Conservation (phyloP, 2,113 vertebrate genomes). For the Oreocharis arfaki region DNA sequence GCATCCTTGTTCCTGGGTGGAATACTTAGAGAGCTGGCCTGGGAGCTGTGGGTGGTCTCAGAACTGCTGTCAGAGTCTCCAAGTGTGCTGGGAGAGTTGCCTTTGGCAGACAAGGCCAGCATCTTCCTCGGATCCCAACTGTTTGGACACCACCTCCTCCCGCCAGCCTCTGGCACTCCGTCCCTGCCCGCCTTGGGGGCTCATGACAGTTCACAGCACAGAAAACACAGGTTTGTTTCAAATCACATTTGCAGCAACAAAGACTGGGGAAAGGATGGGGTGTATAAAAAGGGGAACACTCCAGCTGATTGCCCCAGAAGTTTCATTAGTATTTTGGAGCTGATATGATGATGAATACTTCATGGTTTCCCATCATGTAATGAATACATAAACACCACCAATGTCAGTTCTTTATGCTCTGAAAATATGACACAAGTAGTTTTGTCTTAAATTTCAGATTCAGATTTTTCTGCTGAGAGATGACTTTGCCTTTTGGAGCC, state of each 20-base stretch:
- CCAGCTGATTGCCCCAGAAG: background rate
- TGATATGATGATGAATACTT: background rate
- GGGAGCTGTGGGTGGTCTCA: background rate
- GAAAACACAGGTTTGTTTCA: background rate
- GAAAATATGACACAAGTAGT: background rate
- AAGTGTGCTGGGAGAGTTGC: background rate
- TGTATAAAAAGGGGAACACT: accelerated
- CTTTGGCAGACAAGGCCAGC: background rate
- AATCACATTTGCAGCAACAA: background rate
- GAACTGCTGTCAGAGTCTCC: background rate
- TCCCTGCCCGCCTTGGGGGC: background rate
- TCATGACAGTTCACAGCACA: background rate
- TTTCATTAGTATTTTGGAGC: background rate
- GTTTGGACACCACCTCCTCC: background rate
- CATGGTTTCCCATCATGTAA: background rate
- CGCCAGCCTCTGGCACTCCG: background rate
- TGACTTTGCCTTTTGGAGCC: background rate
- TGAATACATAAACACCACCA: background rate
- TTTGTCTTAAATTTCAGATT: background rate
- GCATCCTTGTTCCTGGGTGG: background rate
- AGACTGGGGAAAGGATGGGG: background rate
- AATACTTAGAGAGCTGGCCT: background rate
- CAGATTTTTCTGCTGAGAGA: background rate
- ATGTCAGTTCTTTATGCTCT: background rate
- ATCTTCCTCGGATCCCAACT: background rate